phyloP scores from a whole-genome alignment of 1,140 invertebrate genomes.

The Drosophila bifasciata region DNA sequence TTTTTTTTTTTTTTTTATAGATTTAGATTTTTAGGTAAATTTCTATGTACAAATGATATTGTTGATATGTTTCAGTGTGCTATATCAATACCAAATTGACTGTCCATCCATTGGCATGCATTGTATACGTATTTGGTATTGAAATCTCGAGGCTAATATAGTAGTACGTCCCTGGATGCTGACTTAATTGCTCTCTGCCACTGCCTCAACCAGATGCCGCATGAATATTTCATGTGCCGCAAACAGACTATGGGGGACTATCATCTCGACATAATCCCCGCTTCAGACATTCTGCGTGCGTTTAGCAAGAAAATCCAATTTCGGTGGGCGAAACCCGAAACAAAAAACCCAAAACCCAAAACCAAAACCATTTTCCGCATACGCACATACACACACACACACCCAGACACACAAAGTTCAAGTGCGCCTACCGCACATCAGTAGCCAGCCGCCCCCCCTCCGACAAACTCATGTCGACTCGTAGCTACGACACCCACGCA shows the following conservation, averaged over 20 bases:
- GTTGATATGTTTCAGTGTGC: no score
- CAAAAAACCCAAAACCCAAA: constrained; percentile 25
- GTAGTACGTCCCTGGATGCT: neutral
- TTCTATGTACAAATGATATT: no score
- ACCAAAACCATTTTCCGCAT: no score
- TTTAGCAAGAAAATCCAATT: constrained; percentile 57
- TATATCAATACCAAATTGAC: neutral
- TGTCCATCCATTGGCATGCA: no score
- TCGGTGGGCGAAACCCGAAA: constrained; percentile 27
- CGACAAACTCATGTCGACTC: constrained; percentile 14
- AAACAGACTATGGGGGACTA: constrained; percentile 44
- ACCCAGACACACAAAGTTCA: constrained; percentile 48
- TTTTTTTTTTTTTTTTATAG: no score
- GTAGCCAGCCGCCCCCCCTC: neutral
- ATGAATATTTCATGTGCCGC: constrained; percentile 50
- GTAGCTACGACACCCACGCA: constrained; percentile 11
- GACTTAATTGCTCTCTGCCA: constrained; percentile 25
- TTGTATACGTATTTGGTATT: neutral
- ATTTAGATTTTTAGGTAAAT: no score
- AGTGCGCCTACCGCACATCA: constrained; percentile 38
- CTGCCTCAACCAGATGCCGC: constrained; percentile 13
- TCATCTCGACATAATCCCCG: constrained; percentile 44
- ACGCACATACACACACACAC: constrained; percentile 25
- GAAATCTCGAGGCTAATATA: neutral
- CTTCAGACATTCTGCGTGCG: constrained; percentile 30